These are phyloP conservation scores for Loxodonta africana DNA, from an alignment of 2,113 vertebrate species.

Conservation along the genomic window DNA sequence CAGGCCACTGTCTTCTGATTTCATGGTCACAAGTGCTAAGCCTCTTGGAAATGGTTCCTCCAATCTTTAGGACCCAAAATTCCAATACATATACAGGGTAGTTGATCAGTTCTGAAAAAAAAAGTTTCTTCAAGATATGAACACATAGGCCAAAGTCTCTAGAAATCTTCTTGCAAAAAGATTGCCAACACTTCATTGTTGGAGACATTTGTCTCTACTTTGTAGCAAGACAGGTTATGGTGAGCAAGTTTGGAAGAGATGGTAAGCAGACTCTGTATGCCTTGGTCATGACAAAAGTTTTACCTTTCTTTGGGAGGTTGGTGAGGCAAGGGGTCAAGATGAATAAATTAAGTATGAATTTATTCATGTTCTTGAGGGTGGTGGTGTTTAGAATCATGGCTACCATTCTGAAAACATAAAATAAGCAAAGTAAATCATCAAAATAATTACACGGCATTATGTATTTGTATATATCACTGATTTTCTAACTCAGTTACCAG, in stretches of 20 bases:
- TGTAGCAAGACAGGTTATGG: neutral
- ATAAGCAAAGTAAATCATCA: conserved; percentile 40
- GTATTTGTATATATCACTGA: neutral
- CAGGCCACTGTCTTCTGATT: conserved; percentile 71
- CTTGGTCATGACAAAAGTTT: neutral
- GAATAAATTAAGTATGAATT: conserved; percentile 42
- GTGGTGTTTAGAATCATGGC: neutral
- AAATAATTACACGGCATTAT: neutral
- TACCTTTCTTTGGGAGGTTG: conserved; percentile 22
- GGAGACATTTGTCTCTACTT: conserved; percentile 2
- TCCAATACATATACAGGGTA: conserved; percentile 24
- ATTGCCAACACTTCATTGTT: neutral
- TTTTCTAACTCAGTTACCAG: conserved; percentile 37
- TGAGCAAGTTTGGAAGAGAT: neutral
- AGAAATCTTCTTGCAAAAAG: conserved; percentile 52
- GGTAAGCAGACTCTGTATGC: conserved; percentile 3
- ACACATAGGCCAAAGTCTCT: neutral
- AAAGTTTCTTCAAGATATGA: conserved; percentile 22
- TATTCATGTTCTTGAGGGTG: neutral
- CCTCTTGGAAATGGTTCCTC: conserved; percentile 43
- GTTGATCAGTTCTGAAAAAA: conserved; percentile 39
- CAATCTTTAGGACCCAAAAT: conserved; percentile 41
- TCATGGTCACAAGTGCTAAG: conserved; percentile 48
- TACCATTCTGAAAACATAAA: conserved; percentile 22
- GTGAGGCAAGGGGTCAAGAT: neutral